Base-by-base conservation (phyloP, 2,888 invertebrate species). In the Chymomyza caudatula region DNA sequence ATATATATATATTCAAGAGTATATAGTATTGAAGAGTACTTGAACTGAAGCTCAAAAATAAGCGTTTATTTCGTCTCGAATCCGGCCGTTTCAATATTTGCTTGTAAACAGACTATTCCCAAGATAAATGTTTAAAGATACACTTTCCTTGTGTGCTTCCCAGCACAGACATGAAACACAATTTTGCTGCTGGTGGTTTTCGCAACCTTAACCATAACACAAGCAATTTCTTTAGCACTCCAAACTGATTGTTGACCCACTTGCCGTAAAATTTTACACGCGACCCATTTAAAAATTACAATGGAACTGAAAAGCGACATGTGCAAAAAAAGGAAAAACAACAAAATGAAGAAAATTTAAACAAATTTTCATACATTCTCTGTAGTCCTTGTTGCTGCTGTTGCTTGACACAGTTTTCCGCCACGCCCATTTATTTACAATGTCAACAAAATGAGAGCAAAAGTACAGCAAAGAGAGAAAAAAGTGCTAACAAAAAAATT, bases 341-440 rank as follows among this genome's bases (percentile, higher is more conserved):
- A 47, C 13, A 37, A 11, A 43, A 43, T 3, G 6, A 3, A 4
- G 15, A 17, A 47, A 47, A 47, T 47, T 47, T 47, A 47, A 47
- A 75, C 81, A 84, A 77, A 84, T 73, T 86, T 84, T 86, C 78
- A 65, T 71, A 78, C 78, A 78, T 75, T 86, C 84, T 69, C 74
- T 66, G 71, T 65, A 71, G 44, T 60, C 25, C 63, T 65, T 67
- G 59, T 63, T 82, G 82, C 74, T 73, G 73, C 72, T 78, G 86
- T 82, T 68, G 79, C 83, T 75, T 86, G 86, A 85, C 86, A 82
- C 83, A 85, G 74, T 85, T 82, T 76, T 69, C 63, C 58, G 62
- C 84, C 86, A 80, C 84, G 68, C 80, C 80, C 80, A 85, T 80
- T 80, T 83, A 78, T 84, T 80, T 84, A 76, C 84, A 80, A 73